Conservation (phyloP, 2,113 vertebrate species). For the Oryzias melastigma region DNA sequence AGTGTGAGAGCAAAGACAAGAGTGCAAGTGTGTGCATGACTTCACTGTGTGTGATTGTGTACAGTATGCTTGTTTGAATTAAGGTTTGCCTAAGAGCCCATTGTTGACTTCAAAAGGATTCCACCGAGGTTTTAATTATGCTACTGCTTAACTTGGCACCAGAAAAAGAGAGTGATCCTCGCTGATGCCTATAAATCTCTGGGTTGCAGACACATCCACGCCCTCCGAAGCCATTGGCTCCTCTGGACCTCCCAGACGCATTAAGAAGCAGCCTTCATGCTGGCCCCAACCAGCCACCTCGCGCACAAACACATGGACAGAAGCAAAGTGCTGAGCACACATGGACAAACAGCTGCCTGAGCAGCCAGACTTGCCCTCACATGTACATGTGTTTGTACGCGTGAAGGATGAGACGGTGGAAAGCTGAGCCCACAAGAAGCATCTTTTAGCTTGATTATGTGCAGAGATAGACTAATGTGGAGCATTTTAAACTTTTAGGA, state of each 20-base stretch:
- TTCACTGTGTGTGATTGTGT: conserved; percentile 38
- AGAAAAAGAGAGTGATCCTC: conserved; percentile 76
- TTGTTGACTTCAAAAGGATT: conserved; percentile 80
- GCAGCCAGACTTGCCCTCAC: conserved; percentile 38
- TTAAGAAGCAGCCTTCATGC: conserved; percentile 59
- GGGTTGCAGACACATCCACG: conserved; percentile 73
- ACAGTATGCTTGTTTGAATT: conserved; percentile 59
- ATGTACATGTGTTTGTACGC: conserved; percentile 3
- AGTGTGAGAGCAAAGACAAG: conserved; percentile 56
- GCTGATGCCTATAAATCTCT: conserved; percentile 80
- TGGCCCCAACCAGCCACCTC: conserved; percentile 59
- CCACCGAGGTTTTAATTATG: conserved; percentile 82
- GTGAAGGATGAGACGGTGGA: background rate
- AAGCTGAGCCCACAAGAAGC: background rate
- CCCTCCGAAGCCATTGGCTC: conserved; percentile 75
- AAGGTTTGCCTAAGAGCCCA: conserved; percentile 71
- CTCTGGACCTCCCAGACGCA: conserved; percentile 78
- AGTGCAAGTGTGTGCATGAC: conserved; percentile 61
- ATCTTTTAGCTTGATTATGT: background rate
- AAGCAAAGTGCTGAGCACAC: conserved; percentile 47
- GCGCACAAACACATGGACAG: conserved; percentile 54
- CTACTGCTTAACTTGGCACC: conserved; percentile 83
- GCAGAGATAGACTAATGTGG: too few relatives aligned
- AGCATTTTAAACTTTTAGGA: too few relatives aligned
- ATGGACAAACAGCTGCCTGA: conserved; percentile 44